Evolutionary conservation across 2,888 invertebrate species (phyloP).

Genomic region (Nemapogon koenigi): DNA sequence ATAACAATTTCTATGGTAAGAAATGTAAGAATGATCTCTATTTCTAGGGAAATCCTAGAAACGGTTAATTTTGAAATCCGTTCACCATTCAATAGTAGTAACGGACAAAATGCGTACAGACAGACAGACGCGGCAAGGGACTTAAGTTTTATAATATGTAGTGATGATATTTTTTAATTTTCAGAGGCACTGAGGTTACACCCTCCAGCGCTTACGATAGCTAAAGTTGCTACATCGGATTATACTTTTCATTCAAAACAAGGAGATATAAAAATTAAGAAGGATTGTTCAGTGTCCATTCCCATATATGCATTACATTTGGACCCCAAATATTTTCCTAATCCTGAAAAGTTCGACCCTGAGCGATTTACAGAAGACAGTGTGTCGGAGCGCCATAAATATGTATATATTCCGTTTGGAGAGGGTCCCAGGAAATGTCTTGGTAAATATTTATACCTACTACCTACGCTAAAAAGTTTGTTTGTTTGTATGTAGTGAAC

Average conservation of each 20-base stretch:
- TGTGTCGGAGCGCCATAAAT: constrained; percentile 20
- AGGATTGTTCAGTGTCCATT: constrained; percentile 25
- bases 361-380: constrained; percentile 44
- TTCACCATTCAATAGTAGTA: too few relatives aligned
- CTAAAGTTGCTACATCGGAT: constrained; percentile 23
- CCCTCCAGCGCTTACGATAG: constrained; percentile 13
- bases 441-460: too few relatives aligned
- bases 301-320: constrained; percentile 42
- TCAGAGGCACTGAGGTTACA: constrained; percentile 1
- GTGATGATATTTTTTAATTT: background rate
- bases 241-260: constrained; percentile 13
- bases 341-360: constrained; percentile 59
- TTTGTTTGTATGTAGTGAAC: too few relatives aligned
- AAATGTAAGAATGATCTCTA: too few relatives aligned
- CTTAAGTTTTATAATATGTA: too few relatives aligned
- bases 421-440: constrained; percentile 39
- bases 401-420: constrained; percentile 36
- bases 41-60: too few relatives aligned
- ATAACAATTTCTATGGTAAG: too few relatives aligned
- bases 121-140: too few relatives aligned
- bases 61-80: too few relatives aligned
- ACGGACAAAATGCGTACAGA: too few relatives aligned
- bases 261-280: constrained; percentile 13
- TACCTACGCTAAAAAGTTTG: too few relatives aligned
- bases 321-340: constrained; percentile 45